Percentiles rank a stretch among this genome's conserved stretches.
These are phyloP conservation scores for Bacillus rossius DNA, from an alignment of 1,140 invertebrate species.

Conservation along the genomic window DNA sequence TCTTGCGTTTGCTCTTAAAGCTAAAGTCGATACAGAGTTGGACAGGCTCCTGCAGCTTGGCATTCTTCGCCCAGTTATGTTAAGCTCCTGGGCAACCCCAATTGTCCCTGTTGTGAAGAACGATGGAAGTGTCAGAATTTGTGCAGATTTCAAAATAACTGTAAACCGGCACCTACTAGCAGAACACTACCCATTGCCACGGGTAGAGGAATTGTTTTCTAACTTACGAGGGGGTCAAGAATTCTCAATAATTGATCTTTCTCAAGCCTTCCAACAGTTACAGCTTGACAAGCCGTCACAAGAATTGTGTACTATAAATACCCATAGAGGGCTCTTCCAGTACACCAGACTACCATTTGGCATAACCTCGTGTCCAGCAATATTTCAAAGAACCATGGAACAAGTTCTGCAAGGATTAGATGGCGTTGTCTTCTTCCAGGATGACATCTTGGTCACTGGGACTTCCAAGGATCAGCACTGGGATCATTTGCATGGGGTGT, in stretches of 20 bases:
- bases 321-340: background rate
- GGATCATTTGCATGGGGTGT: background rate
- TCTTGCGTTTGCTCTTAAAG: background rate
- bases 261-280: slow-evolving; percentile 3
- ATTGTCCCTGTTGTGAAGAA: slow-evolving; percentile 30
- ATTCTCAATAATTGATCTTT: slow-evolving; percentile 4
- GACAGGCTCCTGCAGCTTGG: background rate
- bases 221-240: background rate
- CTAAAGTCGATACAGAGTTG: background rate
- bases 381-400: slow-evolving; percentile 1
- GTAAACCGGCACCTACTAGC: background rate
- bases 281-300: background rate
- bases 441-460: background rate
- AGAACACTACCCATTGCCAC: slow-evolving; percentile 4
- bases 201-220: slow-evolving; percentile 1
- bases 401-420: slow-evolving; percentile 2
- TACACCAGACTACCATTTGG: background rate
- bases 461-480: background rate
- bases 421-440: background rate
- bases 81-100: slow-evolving; percentile 34
- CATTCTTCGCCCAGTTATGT: slow-evolving; percentile 12
- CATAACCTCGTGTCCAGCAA: background rate
- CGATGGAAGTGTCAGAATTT: slow-evolving; percentile 30
- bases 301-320: slow-evolving; percentile 2
- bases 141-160: slow-evolving; percentile 29